Conservation (phyloP, 2,113 vertebrate genomes). For the Riparia riparia region DNA sequence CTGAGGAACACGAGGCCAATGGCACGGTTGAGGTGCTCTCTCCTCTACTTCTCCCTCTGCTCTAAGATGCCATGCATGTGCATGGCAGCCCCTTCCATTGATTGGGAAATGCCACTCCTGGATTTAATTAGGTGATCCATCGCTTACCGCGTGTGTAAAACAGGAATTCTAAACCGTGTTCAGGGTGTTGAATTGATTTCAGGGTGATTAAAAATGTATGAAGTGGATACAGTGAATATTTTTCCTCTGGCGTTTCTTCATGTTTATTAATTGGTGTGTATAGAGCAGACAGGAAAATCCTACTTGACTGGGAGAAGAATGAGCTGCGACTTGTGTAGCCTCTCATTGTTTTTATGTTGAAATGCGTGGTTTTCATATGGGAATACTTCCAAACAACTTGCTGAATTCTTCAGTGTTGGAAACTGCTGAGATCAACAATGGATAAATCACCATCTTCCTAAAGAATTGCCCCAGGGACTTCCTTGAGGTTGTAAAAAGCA, state of each 20-base stretch:
- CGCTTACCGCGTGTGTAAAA: not conserved
- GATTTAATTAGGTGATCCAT: slow-evolving; percentile 25
- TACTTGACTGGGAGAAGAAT: slow-evolving; percentile 19
- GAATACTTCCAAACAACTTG: not conserved
- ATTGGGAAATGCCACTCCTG: not conserved
- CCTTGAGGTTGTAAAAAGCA: not conserved
- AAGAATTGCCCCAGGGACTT: not conserved
- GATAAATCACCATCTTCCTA: not conserved
- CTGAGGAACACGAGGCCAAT: fast-evolving
- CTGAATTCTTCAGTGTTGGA: not conserved
- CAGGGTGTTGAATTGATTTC: slow-evolving; percentile 49
- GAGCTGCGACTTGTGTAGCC: not conserved
- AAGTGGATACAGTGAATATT: slow-evolving; percentile 49
- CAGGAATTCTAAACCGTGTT: slow-evolving; percentile 21
- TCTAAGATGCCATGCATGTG: not conserved
- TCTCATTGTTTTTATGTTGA: not conserved
- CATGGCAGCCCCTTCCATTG: not conserved
- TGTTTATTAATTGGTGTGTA: slow-evolving; percentile 55
- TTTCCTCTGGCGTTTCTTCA: slow-evolving; percentile 36
- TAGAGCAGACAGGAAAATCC: not conserved
- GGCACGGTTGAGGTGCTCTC: not conserved
- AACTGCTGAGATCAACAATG: not conserved
- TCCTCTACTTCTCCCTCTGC: not conserved
- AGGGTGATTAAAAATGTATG: slow-evolving; percentile 49
- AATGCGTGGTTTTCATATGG: not conserved